Percentiles rank a stretch among this genome's conserved stretches.
These are phyloP conservation scores for Garrulus glandarius DNA, from an alignment of 2,797 vertebrate genomes.

Conservation along the genomic window DNA sequence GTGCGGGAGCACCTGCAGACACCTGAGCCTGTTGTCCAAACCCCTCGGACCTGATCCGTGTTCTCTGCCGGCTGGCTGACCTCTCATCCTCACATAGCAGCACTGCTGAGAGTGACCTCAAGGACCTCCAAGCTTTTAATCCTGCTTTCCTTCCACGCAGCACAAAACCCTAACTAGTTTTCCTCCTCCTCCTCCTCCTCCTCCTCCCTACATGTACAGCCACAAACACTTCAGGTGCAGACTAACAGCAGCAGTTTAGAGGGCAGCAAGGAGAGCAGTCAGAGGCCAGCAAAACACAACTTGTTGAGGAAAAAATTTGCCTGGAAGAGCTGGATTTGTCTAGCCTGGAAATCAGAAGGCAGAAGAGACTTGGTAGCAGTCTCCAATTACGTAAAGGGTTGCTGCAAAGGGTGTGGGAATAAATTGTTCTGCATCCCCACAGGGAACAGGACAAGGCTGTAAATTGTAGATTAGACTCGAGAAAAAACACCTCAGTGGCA, in stretches of 20 bases:
- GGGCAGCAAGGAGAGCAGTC: neutral
- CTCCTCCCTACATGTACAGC: neutral
- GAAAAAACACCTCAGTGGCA: neutral
- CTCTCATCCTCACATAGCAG: neutral
- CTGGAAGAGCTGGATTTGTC: neutral
- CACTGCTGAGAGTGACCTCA: neutral
- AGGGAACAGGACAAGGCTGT: neutral
- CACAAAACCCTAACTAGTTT: neutral
- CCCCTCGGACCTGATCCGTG: accelerated
- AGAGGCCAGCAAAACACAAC: neutral
- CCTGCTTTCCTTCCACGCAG: neutral
- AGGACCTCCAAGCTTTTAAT: neutral
- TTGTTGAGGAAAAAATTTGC: accelerated
- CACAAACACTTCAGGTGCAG: neutral
- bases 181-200: neutral
- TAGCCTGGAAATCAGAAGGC: neutral
- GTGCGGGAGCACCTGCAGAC: accelerated
- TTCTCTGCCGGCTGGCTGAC: neutral
- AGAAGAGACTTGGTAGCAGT: neutral
- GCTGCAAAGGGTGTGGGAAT: neutral
- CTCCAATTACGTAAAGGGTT: neutral
- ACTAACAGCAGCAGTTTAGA: neutral
- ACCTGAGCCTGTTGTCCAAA: accelerated
- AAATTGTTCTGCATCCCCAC: neutral
- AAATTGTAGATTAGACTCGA: neutral